Evolutionary conservation across 2,113 vertebrate genomes (phyloP), one percentile per base, ranked within the genome.

Genomic region (Leuciscus idus): DNA sequence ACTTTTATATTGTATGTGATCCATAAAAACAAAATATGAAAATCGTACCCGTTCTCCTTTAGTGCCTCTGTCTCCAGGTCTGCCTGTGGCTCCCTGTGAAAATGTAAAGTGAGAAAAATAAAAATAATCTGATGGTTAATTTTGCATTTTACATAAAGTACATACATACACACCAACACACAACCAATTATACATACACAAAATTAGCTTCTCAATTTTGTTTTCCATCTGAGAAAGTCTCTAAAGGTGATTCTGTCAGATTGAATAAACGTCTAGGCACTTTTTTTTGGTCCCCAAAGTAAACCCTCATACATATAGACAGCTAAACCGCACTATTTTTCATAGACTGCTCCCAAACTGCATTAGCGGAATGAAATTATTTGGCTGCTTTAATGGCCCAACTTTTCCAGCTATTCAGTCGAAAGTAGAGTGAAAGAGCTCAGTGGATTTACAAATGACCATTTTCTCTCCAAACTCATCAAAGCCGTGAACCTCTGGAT

Each of bases 1-100:
- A 57, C 19, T 4, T 39, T 70, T 39, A 21, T 11, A 70, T 8
- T 70, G 17, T 2, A 36, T 70, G 30, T 10, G 17, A 70, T 70
- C 19, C 33, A 70, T 70, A 33, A 21, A 57, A 39, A 70, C 30
- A 11, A 39, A 39, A 36, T 33, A 36, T 9, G 15, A 68, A 62
- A n/a, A 36, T 23, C 95, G 95, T 95, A 99, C 98, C 62, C 98
- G 96, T 90, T 99, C 98, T 95, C 98, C 98, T 95, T 99, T 99
- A 86, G 98, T 95, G 48, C 98, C 98, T 95, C 98, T 94, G 87
- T 99, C 98, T 87, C 98, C 98, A 57, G 94, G 85, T 90, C 94
- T 96, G 72, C 98, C 98, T 82, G 94, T 77, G 72, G 92, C 91
- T 90, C 98, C 98, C 98, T 99, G 89, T 59, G 90, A 92, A 90